phyloP scores from a whole-genome alignment of 2,113 vertebrate genomes.

The Colinus virginianus region DNA sequence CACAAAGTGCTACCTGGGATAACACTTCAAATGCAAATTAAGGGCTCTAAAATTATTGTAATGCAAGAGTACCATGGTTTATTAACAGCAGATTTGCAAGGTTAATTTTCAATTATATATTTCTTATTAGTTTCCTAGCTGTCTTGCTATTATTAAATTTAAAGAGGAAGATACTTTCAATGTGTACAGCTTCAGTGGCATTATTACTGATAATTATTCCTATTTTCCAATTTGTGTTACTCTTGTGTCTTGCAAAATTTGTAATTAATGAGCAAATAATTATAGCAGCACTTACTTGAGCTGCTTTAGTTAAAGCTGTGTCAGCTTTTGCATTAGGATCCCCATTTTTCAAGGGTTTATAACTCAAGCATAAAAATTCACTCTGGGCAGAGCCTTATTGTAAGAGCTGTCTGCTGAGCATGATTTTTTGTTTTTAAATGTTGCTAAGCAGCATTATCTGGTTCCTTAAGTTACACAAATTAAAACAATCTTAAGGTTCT shows the following conservation, averaged over 20 bases:
- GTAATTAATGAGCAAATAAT: slow-evolving; percentile 80
- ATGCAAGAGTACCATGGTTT: slow-evolving; percentile 61
- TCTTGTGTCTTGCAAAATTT: slow-evolving; percentile 75
- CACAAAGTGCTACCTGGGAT: slow-evolving; percentile 63
- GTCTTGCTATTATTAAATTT: slow-evolving; percentile 78
- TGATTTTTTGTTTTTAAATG: slow-evolving; percentile 2
- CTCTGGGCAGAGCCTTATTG: slow-evolving; percentile 28
- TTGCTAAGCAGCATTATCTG: neutral
- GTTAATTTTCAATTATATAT: slow-evolving; percentile 81
- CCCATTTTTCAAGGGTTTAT: slow-evolving; percentile 72
- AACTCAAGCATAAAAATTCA: slow-evolving; percentile 72
- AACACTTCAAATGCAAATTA: slow-evolving; percentile 68
- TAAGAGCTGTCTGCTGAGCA: slow-evolving; percentile 28
- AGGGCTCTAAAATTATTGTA: slow-evolving; percentile 65
- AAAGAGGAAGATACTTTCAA: slow-evolving; percentile 74
- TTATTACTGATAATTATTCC: slow-evolving; percentile 78
- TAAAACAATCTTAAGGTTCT: neutral
- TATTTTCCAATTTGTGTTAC: slow-evolving; percentile 80
- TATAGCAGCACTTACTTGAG: slow-evolving; percentile 70
- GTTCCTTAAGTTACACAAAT: neutral
- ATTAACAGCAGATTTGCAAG: slow-evolving; percentile 77
- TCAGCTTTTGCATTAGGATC: slow-evolving; percentile 67
- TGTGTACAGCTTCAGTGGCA: slow-evolving; percentile 65
- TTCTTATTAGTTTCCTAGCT: slow-evolving; percentile 76
- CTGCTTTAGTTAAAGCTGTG: slow-evolving; percentile 72